Base-by-base conservation (phyloP, 2,797 vertebrate species). In the Acrossocheilus wenchowensis region DNA sequence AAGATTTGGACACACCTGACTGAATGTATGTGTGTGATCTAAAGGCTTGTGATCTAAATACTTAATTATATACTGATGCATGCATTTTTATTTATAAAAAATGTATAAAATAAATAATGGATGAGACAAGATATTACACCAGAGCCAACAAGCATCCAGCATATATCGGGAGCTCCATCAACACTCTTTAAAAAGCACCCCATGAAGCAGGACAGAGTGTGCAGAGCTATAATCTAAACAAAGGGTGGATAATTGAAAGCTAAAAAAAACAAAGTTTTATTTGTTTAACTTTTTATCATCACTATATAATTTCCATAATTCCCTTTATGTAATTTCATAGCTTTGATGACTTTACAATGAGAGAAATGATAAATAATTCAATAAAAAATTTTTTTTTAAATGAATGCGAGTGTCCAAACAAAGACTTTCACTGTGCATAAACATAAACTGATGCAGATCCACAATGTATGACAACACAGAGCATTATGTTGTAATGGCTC, bases 401-500 rank as follows among this genome's bases (percentile, higher is more conserved):
- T 1, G 2, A 30, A 5, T 26, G 26, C 0, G 0, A 21, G 43
- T n/a, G 23, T 60, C 23, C 15, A 69, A 64, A 79, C 39, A 43
- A 54, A 41, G 50, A 43, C 69, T 69, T 50, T 19, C 19, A 50
- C 21, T 52, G 5, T 84, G n/a, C n/a, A 54, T 43, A 71, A 69
- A 78, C 62, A 78, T 54, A 57, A 75, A 4, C 14, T 14, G 23
- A 39, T 54, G 60, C 4, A 26, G 45, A 54, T 52, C 19, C 10
- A 34, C 62, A 64, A 77, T 77, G 57, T 17, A 74, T 48, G 39
- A 48, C 19, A 78, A 41, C 48, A 60, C 1, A 48, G 6, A 85
- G 34, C 43, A 60, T 23, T 73, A 54, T 48, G 10, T 30, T 66
- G 21, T 84, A 30, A 41, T 52, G 87, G n/a, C 73, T 71, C 21